Evolutionary conservation across 1,140 invertebrate species (phyloP), one percentile per base, ranked within the genome.

Genomic region (Gryllus bimaculatus): DNA sequence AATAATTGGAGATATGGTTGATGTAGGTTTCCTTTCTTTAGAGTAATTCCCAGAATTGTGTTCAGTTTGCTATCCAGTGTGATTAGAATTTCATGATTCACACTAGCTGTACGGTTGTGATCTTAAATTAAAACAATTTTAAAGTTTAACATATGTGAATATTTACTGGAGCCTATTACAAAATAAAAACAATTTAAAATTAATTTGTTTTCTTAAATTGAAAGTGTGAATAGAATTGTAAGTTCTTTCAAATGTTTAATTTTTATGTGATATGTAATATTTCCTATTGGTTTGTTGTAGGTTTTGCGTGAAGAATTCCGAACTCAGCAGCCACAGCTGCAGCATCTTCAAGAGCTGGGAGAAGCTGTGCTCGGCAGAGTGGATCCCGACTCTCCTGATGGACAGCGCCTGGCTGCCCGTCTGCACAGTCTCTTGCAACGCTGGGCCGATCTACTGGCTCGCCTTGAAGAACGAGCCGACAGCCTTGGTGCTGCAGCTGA

Each of bases 221-320:
- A 39, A 39, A 39, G 26, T 39, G 1, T 39, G 26, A 39, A 39
- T 5, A 39, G 5, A 39, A 2, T 39, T 39, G 26, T 39, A 39
- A 39, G 0, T 66, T 66, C 10, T 66, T 66, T 13, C 7, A 66
- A 66, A 66, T 66, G 54, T 66, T 10, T 66, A 78, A 10, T 48
- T 75, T 80, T 18, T 47, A 8, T 74, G 20, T 21, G 15, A 54
- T 39, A 54, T 66, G 7, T 66, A 18, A 13, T 66, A 2, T 13
- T 66, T 66, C 2, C 0, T 8, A 8, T 12, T 15, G 39, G 7
- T 76, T 86, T 90, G 84, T 92, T 95, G 13, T 93, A 97, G 89
- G 96, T 98, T 0, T 87, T 98, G 21, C 90, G 96, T 80, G 96
- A 98, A 87, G 96, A 98, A 86, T 94, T 98, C 88, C 89, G 93